Conservation (phyloP, 2,888 invertebrate species). For the Meteorus cinctellus region DNA sequence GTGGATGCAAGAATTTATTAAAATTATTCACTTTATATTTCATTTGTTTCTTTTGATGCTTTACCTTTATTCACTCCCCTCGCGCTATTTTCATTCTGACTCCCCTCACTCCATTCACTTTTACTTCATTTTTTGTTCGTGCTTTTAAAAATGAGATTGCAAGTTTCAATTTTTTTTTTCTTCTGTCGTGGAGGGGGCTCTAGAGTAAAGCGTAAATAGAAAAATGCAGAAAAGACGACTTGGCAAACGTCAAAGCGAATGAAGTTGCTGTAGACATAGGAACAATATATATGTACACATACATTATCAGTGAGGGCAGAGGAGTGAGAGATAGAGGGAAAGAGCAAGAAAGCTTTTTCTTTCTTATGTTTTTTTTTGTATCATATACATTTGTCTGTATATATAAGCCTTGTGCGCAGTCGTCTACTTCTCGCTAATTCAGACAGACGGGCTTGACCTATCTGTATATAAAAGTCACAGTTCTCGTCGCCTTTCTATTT, state of each 20-base stretch:
- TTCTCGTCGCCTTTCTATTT: not conserved
- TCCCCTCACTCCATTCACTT: not conserved
- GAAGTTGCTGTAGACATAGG: constrained; percentile 19
- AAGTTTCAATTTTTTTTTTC: constrained; percentile 12
- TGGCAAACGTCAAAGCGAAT: constrained; percentile 44
- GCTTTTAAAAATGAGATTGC: constrained; percentile 29
- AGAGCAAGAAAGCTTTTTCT: constrained; percentile 13
- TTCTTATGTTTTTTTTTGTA: constrained; percentile 18
- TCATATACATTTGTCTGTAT: constrained; percentile 24
- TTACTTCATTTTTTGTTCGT: not conserved
- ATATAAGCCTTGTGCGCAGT: constrained; percentile 17
- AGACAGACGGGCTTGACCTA: constrained; percentile 40
- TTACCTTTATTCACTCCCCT: not conserved
- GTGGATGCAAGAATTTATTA: not conserved
- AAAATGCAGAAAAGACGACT: constrained; percentile 39
- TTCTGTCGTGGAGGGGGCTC: not conserved
- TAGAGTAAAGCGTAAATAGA: constrained; percentile 39
- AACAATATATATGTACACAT: not conserved
- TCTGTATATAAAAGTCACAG: constrained; percentile 28
- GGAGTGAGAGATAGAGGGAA: not conserved
- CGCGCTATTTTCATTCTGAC: too few species aligned
- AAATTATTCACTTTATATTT: constrained; percentile 21
- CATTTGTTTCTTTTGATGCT: not conserved
- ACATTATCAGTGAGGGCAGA: not conserved
- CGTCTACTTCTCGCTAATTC: constrained; percentile 28